Evolutionary conservation across 2,797 vertebrate genomes (phyloP).

Genomic region (Lophius americanus): DNA sequence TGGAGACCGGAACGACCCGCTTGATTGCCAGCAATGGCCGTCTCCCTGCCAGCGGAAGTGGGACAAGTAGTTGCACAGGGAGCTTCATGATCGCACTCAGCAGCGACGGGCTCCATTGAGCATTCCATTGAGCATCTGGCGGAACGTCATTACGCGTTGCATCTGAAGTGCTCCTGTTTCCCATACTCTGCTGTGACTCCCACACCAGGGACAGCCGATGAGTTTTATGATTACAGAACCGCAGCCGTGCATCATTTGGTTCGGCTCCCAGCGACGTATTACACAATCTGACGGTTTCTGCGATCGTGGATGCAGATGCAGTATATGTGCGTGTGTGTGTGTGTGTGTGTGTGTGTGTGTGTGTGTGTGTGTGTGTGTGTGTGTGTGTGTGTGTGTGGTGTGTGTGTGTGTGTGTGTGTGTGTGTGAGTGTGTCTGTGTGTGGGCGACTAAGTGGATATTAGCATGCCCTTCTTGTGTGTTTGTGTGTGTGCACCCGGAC

Average conservation of each 20-base stretch:
- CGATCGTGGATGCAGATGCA: slow-evolving; percentile 16
- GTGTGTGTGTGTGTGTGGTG: slow-evolving; percentile 19
- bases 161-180: slow-evolving; percentile 69
- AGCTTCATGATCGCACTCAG: slow-evolving; percentile 49
- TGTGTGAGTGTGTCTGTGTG: slow-evolving; percentile 17
- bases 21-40: slow-evolving; percentile 30
- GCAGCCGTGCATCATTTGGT: slow-evolving; percentile 65
- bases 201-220: slow-evolving; percentile 59
- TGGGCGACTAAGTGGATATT: slow-evolving; percentile 12
- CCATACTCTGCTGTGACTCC: slow-evolving; percentile 58
- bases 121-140: slow-evolving; percentile 73
- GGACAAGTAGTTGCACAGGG: slow-evolving; percentile 47
- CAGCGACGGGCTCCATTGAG: slow-evolving; percentile 67
- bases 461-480: slow-evolving; percentile 1
- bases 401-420: slow-evolving; percentile 21
- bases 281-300: slow-evolving; percentile 51
- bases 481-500: not conserved
- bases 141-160: slow-evolving; percentile 60
- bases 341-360: slow-evolving; percentile 13
- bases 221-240: slow-evolving; percentile 71
- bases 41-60: slow-evolving; percentile 38
- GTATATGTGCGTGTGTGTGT: slow-evolving; percentile 20
- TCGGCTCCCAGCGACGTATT: slow-evolving; percentile 48
- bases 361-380: slow-evolving; percentile 1
- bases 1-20: slow-evolving; percentile 39